Conservation (phyloP, 2,797 vertebrate genomes). For the Catostomus latipinnis region DNA sequence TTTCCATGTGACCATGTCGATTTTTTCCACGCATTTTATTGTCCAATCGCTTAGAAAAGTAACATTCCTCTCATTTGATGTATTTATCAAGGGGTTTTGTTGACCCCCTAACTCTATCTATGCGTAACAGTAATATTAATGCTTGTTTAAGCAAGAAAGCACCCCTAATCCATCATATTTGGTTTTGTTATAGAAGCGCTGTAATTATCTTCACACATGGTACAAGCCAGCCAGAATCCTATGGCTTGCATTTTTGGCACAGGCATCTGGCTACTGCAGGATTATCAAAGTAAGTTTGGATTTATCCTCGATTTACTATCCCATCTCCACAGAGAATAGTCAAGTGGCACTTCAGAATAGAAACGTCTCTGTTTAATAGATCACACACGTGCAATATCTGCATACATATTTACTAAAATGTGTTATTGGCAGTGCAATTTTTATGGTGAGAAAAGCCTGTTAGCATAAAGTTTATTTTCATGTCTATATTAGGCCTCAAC, state of each 20-base stretch:
- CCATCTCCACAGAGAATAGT: conserved; percentile 30
- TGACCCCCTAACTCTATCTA: too few relatives aligned
- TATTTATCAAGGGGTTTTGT: too few relatives aligned
- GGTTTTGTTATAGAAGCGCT: not conserved
- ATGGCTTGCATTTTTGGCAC: conserved; percentile 46
- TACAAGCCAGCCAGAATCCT: conserved; percentile 25
- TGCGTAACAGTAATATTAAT: too few relatives aligned
- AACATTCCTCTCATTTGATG: too few relatives aligned
- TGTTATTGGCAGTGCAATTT: too few relatives aligned
- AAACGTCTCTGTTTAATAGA: conserved; percentile 10
- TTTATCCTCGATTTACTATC: conserved; percentile 53
- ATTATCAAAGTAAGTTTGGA: conserved; percentile 51
- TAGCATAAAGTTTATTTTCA: conserved; percentile 1
- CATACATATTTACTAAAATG: not conserved
- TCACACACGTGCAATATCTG: not conserved
- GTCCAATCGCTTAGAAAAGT: too few relatives aligned
- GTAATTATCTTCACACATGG: not conserved
- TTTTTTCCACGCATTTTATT: too few relatives aligned
- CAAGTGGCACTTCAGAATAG: conserved; percentile 49
- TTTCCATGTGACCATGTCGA: too few relatives aligned
- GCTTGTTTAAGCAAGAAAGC: too few relatives aligned
- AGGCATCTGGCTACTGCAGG: conserved; percentile 25
- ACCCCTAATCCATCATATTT: too few relatives aligned
- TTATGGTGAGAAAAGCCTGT: not conserved
- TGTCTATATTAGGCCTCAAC: not conserved